Evolutionary conservation across 92 coral and sea anemone species (phyloP), one percentile per base, ranked within the genome.

Genomic region (Zoanthus sansibaricus): DNA sequence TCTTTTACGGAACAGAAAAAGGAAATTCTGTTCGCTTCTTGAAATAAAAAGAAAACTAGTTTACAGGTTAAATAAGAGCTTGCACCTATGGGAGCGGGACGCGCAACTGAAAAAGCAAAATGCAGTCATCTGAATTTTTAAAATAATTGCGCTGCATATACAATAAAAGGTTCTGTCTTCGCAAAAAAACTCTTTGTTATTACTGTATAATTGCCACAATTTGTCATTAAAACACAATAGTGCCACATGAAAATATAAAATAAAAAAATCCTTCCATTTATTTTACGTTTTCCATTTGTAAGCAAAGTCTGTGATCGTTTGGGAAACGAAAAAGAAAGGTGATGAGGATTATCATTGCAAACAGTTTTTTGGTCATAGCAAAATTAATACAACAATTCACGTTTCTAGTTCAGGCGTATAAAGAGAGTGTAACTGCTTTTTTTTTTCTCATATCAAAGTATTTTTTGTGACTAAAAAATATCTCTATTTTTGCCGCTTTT

Each of bases 201-300:
- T 61, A 59, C 7, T 20, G 25, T 25, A 25, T 25, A 31, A 15
- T 14, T 11, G 64, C 55, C n/a, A 42, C 42, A n/a, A 20, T 13
- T 31, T 68, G 56, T 10, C 30, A 5, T 32, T 17, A 52, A 20
- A 66, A n/a, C 51, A 80, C 61, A 79, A 64, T 64, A 13, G 59
- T 14, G n/a, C 42, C 85, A 66, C 37, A 64, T 80, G 72, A 56
- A 80, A 80, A 52, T 76, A 48, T 3, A 76, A 76, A 80, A 80
- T 72, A 37, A 37, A 80, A 12, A 49, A 49, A 49, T 49, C 55
- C 12, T 49, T 7, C 7, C 55, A 49, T 49, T 11, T 49, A 7
- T 49, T 49, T 11, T 2, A 49, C 12, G 55, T 49, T 49, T 11
- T 49, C 12, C 1, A 49, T 11, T 5, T 49, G 55, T 49, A 49